A percentile compares a stretch with the other conserved stretches of the same genome.
Conservation (phyloP, 2,797 vertebrate genomes). For the Phataginus tricuspis region DNA sequence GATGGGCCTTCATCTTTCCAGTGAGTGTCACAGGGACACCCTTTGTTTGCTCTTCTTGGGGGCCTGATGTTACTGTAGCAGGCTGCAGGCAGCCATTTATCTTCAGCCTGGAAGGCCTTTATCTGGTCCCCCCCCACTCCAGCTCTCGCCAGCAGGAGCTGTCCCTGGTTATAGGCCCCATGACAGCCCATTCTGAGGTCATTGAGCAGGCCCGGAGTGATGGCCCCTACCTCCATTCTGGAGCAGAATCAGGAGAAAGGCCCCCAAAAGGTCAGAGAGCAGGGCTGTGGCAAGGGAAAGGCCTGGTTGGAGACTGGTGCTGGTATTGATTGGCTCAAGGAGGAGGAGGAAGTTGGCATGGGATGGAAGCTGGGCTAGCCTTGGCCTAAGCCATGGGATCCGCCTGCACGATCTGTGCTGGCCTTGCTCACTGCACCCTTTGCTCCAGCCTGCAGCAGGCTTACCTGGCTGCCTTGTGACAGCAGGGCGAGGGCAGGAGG, state of each 20-base stretch:
- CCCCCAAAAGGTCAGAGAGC: conserved; percentile 90
- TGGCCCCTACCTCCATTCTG: conserved; percentile 85
- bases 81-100: conserved; percentile 91
- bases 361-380: conserved; percentile 56
- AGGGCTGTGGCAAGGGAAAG: conserved; percentile 84
- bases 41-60: conserved; percentile 95
- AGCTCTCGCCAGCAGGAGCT: conserved; percentile 93
- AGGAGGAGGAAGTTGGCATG: conserved; percentile 79
- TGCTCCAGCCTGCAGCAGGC: not conserved
- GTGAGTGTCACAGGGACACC: conserved; percentile 89
- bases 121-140: conserved; percentile 85
- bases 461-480: not conserved
- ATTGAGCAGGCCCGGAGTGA: conserved; percentile 94
- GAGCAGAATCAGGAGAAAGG: conserved; percentile 85
- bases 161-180: conserved; percentile 88
- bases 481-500: not conserved
- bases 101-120: conserved; percentile 90
- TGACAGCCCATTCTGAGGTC: conserved; percentile 85
- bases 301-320: conserved; percentile 88
- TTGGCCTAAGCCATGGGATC: conserved; percentile 50
- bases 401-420: not conserved
- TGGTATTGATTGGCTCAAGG: conserved; percentile 79
- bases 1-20: conserved; percentile 92
- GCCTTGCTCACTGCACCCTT: conserved; percentile 1
- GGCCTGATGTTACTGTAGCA: conserved; percentile 93